Evolutionary conservation across 2,113 vertebrate species (phyloP).

Genomic region (Podarcis cretensis): DNA sequence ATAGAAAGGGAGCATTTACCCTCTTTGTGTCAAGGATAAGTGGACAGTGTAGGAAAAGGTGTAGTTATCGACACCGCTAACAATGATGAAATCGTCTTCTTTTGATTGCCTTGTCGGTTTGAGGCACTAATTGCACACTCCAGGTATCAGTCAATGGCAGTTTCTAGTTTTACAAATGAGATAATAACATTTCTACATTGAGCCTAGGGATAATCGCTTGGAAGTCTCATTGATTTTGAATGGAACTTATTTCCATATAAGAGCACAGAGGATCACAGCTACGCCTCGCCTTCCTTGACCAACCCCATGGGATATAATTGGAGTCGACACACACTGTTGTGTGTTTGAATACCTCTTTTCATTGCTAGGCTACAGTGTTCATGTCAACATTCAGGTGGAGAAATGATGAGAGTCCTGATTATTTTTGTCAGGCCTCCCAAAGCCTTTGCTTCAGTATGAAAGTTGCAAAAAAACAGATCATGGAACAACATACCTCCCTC

Average conservation of each 20-base stretch:
- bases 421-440: constrained; percentile 58
- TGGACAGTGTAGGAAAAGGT: neutral
- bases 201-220: neutral
- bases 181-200: constrained; percentile 30
- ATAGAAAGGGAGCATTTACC: constrained; percentile 2
- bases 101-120: neutral
- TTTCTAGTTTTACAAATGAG: constrained; percentile 21
- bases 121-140: neutral
- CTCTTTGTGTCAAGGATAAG: neutral
- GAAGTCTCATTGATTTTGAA: neutral
- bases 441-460: constrained; percentile 54
- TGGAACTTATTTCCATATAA: neutral
- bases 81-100: neutral
- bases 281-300: constrained; percentile 17
- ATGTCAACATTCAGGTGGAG: constrained; percentile 41
- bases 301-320: constrained; percentile 40
- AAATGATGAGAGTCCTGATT: constrained; percentile 50
- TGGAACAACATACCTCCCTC: neutral
- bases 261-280: neutral
- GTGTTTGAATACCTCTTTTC: constrained; percentile 55
- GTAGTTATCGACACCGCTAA: fast-evolving
- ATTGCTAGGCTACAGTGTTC: constrained; percentile 52
- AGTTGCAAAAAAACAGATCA: constrained; percentile 50
- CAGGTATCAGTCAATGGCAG: neutral
- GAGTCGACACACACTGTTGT: constrained; percentile 52